Evolutionary conservation across 2,888 invertebrate species (phyloP).

Genomic region (Microdon myrmicae): DNA sequence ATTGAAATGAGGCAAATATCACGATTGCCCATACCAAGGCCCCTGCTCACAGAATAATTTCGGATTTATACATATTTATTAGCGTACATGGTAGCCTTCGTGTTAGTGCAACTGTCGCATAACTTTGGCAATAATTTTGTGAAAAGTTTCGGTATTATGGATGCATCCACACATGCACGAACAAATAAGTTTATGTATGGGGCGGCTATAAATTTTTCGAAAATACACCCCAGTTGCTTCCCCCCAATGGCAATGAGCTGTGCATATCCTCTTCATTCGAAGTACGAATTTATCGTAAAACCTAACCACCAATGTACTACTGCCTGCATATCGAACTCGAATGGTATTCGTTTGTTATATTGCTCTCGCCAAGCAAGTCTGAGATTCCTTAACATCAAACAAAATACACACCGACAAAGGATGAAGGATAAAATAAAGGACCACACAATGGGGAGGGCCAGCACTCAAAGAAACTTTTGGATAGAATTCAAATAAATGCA

Average conservation of each 20-base stretch:
- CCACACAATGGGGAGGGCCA: constrained; percentile 1
- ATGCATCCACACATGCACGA: constrained; percentile 11
- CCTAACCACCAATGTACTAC: not conserved
- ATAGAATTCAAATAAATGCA: constrained; percentile 50
- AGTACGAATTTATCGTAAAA: no score
- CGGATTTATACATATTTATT: constrained; percentile 34
- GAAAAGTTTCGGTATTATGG: constrained; percentile 30
- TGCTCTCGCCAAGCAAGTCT: no score
- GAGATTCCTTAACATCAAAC: constrained; percentile 9
- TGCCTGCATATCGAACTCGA: constrained; percentile 25
- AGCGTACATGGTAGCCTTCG: constrained; percentile 50
- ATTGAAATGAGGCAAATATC: constrained; percentile 10
- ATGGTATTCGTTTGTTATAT: constrained; percentile 33
- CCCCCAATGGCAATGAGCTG: constrained; percentile 5
- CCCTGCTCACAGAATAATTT: constrained; percentile 27
- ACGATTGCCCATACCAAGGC: not conserved
- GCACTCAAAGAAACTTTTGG: constrained; percentile 23
- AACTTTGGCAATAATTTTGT: constrained; percentile 59
- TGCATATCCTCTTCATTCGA: constrained; percentile 22
- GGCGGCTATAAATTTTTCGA: constrained; percentile 22
- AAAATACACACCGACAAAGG: constrained; percentile 3
- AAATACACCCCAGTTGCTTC: constrained; percentile 13
- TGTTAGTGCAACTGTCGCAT: constrained; percentile 58
- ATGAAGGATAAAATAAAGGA: constrained; percentile 28
- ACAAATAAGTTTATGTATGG: constrained; percentile 26